phyloP scores from a whole-genome alignment of 2,797 vertebrate species.

The Hippopotamyrus pictus region DNA sequence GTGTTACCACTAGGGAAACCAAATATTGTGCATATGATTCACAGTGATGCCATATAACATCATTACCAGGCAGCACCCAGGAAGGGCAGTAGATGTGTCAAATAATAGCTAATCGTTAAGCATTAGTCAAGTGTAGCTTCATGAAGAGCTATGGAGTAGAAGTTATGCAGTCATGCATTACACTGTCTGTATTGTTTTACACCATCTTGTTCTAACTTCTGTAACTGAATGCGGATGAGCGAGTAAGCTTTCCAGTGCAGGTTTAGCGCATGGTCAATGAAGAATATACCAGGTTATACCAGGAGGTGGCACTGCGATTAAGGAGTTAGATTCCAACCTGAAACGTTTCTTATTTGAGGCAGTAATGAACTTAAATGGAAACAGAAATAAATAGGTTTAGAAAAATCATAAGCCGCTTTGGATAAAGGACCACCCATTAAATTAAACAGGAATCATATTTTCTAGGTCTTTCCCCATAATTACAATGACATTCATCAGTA shows the following conservation, averaged over 20 bases:
- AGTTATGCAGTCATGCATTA: background rate
- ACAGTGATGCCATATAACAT: background rate
- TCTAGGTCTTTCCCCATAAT: background rate
- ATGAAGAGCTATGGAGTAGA: background rate
- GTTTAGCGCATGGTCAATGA: background rate
- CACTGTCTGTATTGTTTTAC: background rate
- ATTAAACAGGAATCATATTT: background rate
- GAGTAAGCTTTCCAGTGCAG: background rate
- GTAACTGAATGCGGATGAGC: background rate
- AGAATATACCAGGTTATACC: background rate
- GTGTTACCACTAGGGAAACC: background rate
- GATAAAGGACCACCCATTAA: background rate
- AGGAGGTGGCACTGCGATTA: background rate
- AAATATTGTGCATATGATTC: background rate
- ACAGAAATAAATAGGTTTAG: background rate
- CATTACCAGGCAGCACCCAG: background rate
- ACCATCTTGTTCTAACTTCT: background rate
- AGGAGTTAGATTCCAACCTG: background rate
- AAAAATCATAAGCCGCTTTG: background rate
- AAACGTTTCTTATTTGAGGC: background rate
- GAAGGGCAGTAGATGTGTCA: background rate
- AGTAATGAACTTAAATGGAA: background rate
- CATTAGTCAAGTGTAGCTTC: background rate
- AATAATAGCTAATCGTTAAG: background rate
- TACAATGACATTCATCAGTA: background rate